Percentiles rank a stretch among this genome's conserved stretches.
Conservation (phyloP, 2,113 vertebrate species). For the Catharus fuscescens region DNA sequence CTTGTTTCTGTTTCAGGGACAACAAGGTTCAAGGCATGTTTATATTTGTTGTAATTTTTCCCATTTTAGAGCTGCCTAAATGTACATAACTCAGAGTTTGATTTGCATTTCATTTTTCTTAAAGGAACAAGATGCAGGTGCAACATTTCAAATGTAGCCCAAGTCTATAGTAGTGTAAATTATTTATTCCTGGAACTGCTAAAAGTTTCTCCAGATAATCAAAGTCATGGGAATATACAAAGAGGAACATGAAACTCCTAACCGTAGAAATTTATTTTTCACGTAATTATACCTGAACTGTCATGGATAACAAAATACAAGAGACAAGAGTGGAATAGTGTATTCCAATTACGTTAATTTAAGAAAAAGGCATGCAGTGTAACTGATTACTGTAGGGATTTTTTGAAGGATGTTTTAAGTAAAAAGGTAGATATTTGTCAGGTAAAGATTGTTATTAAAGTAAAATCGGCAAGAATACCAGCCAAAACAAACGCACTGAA, state of each 20-base stretch:
- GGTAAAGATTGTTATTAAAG: background rate
- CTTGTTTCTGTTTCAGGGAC: background rate
- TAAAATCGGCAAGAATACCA: background rate
- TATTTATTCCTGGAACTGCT: background rate
- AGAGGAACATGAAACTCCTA: background rate
- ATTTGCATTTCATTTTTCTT: background rate
- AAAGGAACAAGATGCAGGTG: background rate
- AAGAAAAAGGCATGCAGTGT: background rate
- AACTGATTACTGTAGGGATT: background rate
- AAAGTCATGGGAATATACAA: background rate
- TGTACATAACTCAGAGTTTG: background rate
- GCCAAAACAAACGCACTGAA: background rate
- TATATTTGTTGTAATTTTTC: background rate
- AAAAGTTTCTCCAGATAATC: background rate
- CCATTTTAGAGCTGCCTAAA: background rate
- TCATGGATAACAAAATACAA: background rate
- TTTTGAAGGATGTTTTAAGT: background rate
- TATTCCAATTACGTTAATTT: background rate
- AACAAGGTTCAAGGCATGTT: background rate
- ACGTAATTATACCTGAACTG: background rate
- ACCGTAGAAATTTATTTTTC: background rate
- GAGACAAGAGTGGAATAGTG: background rate
- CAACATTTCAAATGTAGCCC: background rate
- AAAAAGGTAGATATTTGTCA: background rate
- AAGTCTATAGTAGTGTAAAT: background rate